phyloP scores from a whole-genome alignment of 2,797 vertebrate species.

The Australoheros facetus region DNA sequence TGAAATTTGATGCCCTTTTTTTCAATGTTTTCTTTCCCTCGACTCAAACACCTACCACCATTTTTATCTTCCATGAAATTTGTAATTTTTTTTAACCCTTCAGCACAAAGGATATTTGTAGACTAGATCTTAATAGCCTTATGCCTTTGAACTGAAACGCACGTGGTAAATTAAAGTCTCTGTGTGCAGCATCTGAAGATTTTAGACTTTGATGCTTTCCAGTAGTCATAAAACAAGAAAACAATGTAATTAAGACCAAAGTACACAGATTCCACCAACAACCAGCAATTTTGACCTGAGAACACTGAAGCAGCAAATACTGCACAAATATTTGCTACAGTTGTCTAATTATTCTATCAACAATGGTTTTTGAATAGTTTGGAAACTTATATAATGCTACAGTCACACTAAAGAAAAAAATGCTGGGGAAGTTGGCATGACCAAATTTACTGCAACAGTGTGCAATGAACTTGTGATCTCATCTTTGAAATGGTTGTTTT shows the following conservation, averaged over 20 bases:
- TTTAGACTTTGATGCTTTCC: neutral
- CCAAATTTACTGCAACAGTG: neutral
- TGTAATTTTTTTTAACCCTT: neutral
- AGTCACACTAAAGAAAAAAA: neutral
- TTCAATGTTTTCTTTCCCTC: neutral
- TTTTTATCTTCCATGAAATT: neutral
- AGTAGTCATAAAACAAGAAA: neutral
- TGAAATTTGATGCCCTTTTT: constrained; percentile 2
- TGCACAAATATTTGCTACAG: neutral
- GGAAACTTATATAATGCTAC: too few species aligned
- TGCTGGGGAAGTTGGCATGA: neutral
- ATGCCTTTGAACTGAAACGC: neutral
- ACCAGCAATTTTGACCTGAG: neutral
- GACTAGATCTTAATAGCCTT: neutral
- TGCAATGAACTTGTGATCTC: neutral
- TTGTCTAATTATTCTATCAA: neutral
- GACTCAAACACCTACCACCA: neutral
- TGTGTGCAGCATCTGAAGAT: neutral
- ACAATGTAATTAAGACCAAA: neutral
- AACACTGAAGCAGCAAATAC: neutral
- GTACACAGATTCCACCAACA: neutral
- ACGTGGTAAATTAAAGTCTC: neutral
- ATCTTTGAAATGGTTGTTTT: neutral
- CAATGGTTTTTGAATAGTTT: neutral
- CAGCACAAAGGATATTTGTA: neutral